Conservation (phyloP, 2,113 vertebrate genomes). For the Cepphus grylle region DNA sequence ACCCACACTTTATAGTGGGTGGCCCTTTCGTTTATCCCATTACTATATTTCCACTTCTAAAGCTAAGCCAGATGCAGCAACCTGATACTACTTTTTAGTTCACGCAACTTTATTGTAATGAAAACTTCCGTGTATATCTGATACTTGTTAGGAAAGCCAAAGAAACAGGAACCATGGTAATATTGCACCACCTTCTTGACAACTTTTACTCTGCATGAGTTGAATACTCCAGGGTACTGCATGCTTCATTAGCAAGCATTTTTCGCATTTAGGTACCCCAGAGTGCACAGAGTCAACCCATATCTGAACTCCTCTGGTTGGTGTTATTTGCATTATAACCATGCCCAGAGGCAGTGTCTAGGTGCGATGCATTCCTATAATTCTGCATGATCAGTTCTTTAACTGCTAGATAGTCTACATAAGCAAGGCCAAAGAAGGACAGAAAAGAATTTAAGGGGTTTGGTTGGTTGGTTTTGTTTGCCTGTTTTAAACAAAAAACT, state of each 20-base stretch:
- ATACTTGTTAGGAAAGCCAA: slow-evolving; percentile 12
- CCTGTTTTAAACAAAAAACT: too few species aligned
- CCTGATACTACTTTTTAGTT: slow-evolving; percentile 4
- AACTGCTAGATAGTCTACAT: neutral
- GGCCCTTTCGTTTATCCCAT: slow-evolving; percentile 59
- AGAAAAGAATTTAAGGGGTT: neutral
- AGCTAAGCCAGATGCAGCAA: slow-evolving; percentile 65
- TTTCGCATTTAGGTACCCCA: neutral
- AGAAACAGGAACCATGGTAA: slow-evolving; percentile 35
- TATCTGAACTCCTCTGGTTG: neutral
- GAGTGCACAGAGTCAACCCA: neutral
- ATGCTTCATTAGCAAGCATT: neutral
- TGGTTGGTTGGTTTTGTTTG: neutral
- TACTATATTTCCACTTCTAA: slow-evolving; percentile 65
- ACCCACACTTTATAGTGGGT: slow-evolving; percentile 73
- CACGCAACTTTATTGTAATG: neutral
- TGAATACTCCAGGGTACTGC: neutral
- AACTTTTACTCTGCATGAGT: neutral
- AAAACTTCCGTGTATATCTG: slow-evolving; percentile 3
- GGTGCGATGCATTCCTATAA: neutral
- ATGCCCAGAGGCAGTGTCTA: neutral
- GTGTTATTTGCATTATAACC: neutral
- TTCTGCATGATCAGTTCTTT: neutral
- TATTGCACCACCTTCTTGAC: slow-evolving; percentile 25
- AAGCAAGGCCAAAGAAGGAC: neutral